phyloP scores from a whole-genome alignment of 2,888 invertebrate genomes.

The Tetragnatha montana region DNA sequence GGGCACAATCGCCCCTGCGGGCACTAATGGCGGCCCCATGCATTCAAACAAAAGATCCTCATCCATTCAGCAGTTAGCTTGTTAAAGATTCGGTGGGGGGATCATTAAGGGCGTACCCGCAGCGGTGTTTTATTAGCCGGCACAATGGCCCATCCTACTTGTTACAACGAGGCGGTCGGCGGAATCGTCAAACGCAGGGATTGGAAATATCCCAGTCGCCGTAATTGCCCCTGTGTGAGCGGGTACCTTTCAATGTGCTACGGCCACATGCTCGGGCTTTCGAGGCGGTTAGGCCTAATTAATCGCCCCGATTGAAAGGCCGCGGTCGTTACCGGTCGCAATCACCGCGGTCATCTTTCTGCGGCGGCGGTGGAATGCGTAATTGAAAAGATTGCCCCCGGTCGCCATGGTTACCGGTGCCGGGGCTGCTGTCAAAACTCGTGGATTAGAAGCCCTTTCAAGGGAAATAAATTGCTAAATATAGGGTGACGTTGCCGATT shows the following conservation, averaged over 20 bases:
- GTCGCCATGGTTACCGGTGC: conserved; percentile 43
- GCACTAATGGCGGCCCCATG: too few species aligned
- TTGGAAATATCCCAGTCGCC: conserved; percentile 40
- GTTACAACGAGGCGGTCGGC: not conserved
- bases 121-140: conserved; percentile 18
- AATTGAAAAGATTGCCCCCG: conserved; percentile 55
- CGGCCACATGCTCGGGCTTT: conserved; percentile 59
- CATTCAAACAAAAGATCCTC: too few species aligned
- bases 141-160: conserved; percentile 12
- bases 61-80: not conserved
- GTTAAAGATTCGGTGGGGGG: conserved; percentile 24
- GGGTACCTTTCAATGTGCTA: conserved; percentile 61
- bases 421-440: conserved; percentile 5
- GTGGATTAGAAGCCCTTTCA: conserved; percentile 1
- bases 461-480: conserved; percentile 2
- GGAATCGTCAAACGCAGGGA: not conserved
- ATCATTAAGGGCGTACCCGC: conserved; percentile 14
- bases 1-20: too few species aligned
- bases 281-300: conserved; percentile 68
- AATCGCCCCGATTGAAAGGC: conserved; percentile 15
- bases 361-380: conserved; percentile 14
- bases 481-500: conserved; percentile 6
- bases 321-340: conserved; percentile 45
- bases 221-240: conserved; percentile 69
- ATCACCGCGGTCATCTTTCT: conserved; percentile 60